Base-by-base conservation (phyloP, 2,797 vertebrate genomes). In the Pantherophis vulpinus region DNA sequence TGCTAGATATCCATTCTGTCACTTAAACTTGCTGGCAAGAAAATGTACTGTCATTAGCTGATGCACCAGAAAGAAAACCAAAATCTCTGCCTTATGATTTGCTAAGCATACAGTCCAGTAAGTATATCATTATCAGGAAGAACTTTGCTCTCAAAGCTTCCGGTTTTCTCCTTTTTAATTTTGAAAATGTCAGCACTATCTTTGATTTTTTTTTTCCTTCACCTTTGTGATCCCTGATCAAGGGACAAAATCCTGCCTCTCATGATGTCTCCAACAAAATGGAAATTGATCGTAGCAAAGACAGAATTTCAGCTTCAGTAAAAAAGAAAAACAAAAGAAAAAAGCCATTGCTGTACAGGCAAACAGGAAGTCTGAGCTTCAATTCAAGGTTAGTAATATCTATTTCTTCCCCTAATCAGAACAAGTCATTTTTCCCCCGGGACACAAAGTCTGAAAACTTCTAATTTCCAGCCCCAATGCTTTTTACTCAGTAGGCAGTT, bases 11-110 rank as follows among this genome's bases (percentile, higher is more conserved):
- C 32, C 25, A 29, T 93, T 58, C 92, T 92, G 90, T 56, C 90
- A 96, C 94, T 88, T 89, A 87, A 93, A 47, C 1, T 88, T 91
- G 29, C 14, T 93, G 79, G 25, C 90, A 94, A 93, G 93, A 94
- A 94, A 94, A 92, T 94, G 92, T 94, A 94, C 94, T 88, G 61
- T 32, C 66, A 94, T 58, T 92, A 5, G 4, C 9, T 2, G 56
- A 92, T 92, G 51, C 32, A 91, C 42, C 61, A n/a, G 87, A 37
- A 16, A 95, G 94, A 32, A n/a, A 79, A 93, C 93, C 91, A 94
- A 51, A 51, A 51, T 88, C 42, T 94, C 56, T 90, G 58, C 90
- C n/a, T 92, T 91, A 23, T 63, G 86, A 93, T 87, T 95, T 7
- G 4, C 83, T 37, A n/a, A 56, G 86, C 93, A 92, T 58, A 92